Evolutionary conservation across 1,140 invertebrate species (phyloP).

Genomic region (Listronotus bonariensis): DNA sequence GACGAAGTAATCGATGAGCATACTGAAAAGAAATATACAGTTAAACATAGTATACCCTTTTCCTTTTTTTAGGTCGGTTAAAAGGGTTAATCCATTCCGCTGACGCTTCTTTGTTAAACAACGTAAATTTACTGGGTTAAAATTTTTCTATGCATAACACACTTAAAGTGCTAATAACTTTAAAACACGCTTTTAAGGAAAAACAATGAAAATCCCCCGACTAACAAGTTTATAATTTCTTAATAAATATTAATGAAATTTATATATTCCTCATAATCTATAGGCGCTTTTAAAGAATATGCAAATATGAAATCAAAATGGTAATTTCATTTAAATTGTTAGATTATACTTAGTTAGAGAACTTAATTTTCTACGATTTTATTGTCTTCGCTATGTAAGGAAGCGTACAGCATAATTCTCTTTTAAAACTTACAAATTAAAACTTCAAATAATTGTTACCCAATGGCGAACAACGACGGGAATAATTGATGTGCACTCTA

Average conservation of each 20-base stretch:
- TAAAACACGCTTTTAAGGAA: no score
- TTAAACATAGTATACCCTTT: no score
- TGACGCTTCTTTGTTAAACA: no score
- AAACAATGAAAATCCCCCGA: no score
- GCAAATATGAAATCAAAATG: slow-evolving; percentile 45
- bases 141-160: no score
- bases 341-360: slow-evolving; percentile 32
- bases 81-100: no score
- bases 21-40: no score
- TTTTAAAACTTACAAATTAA: slow-evolving; percentile 10
- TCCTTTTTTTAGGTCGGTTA: no score
- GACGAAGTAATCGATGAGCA: no score
- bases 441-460: slow-evolving; percentile 18
- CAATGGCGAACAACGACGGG: slow-evolving; percentile 13
- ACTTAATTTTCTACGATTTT: slow-evolving; percentile 40
- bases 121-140: no score
- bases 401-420: slow-evolving; percentile 8
- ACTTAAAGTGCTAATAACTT: no score
- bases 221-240: slow-evolving; percentile 28
- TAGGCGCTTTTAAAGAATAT: slow-evolving; percentile 37
- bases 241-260: slow-evolving; percentile 46
- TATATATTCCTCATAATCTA: slow-evolving; percentile 34
- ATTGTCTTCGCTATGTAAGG: slow-evolving; percentile 27
- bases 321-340: slow-evolving; percentile 43
- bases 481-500: slow-evolving; percentile 17